phyloP scores from a whole-genome alignment of 2,113 vertebrate species.

The Penelope pileata region DNA sequence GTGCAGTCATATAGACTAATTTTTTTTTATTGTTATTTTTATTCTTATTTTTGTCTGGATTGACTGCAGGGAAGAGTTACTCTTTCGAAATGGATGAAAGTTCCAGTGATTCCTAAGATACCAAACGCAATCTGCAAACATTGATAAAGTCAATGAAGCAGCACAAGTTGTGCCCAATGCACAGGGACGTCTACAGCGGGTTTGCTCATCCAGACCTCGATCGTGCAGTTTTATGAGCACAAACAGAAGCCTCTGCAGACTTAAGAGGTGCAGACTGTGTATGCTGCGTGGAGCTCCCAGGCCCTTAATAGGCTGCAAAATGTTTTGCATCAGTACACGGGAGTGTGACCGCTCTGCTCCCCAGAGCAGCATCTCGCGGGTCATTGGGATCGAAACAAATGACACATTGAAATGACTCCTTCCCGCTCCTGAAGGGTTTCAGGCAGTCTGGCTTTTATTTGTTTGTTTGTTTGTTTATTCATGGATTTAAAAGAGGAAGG shows the following conservation, averaged over 20 bases:
- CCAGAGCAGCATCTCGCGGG: neutral
- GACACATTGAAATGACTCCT: conserved; percentile 19
- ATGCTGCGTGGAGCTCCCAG: neutral
- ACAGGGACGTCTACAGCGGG: neutral
- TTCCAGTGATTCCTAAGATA: neutral
- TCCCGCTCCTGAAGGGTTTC: neutral
- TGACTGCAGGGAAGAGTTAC: neutral
- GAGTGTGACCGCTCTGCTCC: neutral
- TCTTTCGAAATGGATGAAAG: neutral
- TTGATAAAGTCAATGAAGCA: neutral
- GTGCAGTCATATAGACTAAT: neutral
- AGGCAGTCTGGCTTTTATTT: conserved; percentile 42
- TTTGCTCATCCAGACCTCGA: neutral
- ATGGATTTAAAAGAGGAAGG: conserved; percentile 17
- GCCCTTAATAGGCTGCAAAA: neutral
- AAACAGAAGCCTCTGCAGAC: neutral
- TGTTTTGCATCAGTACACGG: neutral
- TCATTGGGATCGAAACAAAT: conserved; percentile 48
- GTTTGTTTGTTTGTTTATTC: conserved; percentile 62
- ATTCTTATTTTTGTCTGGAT: neutral
- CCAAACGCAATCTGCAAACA: neutral
- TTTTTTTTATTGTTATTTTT: neutral
- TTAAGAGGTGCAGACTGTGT: neutral
- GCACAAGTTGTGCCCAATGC: neutral
- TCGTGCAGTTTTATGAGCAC: neutral